Base-by-base conservation (phyloP, 2,888 invertebrate species). In the Yponomeuta malinellus region DNA sequence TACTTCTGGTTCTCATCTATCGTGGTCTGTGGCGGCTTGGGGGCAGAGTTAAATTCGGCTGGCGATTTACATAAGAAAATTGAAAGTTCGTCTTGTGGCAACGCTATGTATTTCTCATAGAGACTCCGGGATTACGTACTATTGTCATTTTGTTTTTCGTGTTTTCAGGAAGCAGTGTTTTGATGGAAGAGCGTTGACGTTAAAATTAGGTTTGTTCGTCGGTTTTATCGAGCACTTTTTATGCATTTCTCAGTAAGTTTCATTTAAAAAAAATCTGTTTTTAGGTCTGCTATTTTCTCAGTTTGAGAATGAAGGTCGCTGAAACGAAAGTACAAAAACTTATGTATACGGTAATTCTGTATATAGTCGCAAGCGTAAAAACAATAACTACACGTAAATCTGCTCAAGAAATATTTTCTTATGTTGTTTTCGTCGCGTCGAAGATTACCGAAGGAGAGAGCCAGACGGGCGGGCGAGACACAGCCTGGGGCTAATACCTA, bases 31-130 rank as follows among this genome's bases (percentile, higher is more conserved):
- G 15, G 52, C 52, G 15, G 52, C 52, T 52, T 63, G 23, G 72
- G 63, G 74, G 71, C 75, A 75, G 73, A 74, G 69, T 52, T 52
- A 52, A 33, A 3, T 52, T 15, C 52, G 52, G 15, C 52, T 68
- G 67, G 59, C 67, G 69, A 79, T 79, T 79, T 76, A 74, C 77
- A 77, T 78, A 76, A 75, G 77, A 76, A 78, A 78, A 78, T 78
- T 76, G 78, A 78, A 78, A 78, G 74, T 77, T 78, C 74, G 23
- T 65, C 52, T 52, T 15, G 52, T 52, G 52, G 52, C 52, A 12
- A 52, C 52, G 52, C 15, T 52, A 52, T 52, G 52, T 52, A 52
- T 52, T 52, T 52, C 52, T 52, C 52, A 52, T 52, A 52, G 12
- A 52, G 52, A 52, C 52, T 12, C 2, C 52, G 52, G 52, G 52